Evolutionary conservation across 2,797 vertebrate genomes (phyloP).

Genomic region (Rhinichthys osculus): DNA sequence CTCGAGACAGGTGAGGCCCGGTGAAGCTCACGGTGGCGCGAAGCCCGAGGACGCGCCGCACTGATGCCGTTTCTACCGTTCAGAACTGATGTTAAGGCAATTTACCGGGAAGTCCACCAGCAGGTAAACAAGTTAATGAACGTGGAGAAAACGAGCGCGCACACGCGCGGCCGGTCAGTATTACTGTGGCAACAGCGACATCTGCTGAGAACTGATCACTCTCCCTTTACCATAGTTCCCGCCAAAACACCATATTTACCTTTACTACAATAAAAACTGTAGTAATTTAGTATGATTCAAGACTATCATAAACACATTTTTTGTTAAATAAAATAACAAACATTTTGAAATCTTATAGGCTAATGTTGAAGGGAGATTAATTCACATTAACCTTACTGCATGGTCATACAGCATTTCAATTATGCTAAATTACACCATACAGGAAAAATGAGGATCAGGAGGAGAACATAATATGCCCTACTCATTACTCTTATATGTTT

Average conservation of each 20-base stretch:
- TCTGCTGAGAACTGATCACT: constrained; percentile 48
- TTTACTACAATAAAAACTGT: neutral
- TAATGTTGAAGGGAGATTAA: neutral
- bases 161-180: neutral
- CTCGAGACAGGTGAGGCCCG: constrained; percentile 17
- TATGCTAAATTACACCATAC: constrained; percentile 10
- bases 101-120: constrained; percentile 1
- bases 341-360: neutral
- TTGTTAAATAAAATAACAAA: neutral
- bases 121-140: neutral
- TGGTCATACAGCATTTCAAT: neutral
- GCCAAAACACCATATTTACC: neutral
- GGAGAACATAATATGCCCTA: neutral
- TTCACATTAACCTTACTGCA: neutral
- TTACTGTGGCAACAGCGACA: constrained; percentile 63
- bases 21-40: neutral
- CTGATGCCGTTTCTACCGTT: neutral
- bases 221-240: neutral
- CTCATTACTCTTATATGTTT: neutral
- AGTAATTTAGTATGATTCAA: neutral
- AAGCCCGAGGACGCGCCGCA: neutral
- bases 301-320: neutral
- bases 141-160: neutral
- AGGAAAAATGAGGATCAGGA: neutral
- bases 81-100: neutral